Percentiles rank a stretch among this genome's conserved stretches.
Evolutionary conservation across 2,797 vertebrate species (phyloP).

Genomic region (Leuciscus waleckii): DNA sequence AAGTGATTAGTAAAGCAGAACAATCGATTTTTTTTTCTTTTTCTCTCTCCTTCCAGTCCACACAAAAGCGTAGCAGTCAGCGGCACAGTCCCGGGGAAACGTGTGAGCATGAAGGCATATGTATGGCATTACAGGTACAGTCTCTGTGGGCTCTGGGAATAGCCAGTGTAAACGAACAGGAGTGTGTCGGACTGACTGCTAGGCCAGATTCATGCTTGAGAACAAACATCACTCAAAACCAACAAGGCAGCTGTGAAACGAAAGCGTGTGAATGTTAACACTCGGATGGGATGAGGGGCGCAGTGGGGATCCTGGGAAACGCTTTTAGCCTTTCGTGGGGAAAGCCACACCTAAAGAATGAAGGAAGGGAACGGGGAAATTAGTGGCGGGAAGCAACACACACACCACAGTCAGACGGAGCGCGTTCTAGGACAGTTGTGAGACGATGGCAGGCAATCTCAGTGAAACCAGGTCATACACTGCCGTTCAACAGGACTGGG

Average conservation of each 20-base stretch:
- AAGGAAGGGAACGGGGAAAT: constrained; percentile 87
- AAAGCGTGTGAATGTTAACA: constrained; percentile 81
- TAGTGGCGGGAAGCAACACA: constrained; percentile 76
- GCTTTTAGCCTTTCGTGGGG: constrained; percentile 89
- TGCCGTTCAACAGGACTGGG: neutral
- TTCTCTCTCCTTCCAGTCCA: constrained; percentile 34
- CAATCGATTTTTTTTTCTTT: constrained; percentile 59
- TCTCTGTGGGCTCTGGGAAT: constrained; percentile 40
- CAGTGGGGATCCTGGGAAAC: constrained; percentile 90
- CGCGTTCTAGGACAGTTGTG: constrained; percentile 48
- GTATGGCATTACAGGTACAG: constrained; percentile 25
- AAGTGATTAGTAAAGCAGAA: constrained; percentile 91
- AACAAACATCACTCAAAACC: constrained; percentile 60
- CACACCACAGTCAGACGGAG: constrained; percentile 48
- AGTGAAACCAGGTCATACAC: neutral
- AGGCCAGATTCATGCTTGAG: constrained; percentile 77
- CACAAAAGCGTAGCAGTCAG: constrained; percentile 88
- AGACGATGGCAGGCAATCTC: neutral
- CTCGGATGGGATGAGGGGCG: constrained; percentile 88
- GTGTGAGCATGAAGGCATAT: constrained; percentile 11
- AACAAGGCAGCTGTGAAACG: constrained; percentile 84
- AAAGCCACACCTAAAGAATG: constrained; percentile 92
- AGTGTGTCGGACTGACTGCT: constrained; percentile 86
- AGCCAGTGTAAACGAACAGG: constrained; percentile 73
- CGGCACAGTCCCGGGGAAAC: constrained; percentile 72